Base-by-base conservation (phyloP, 2,797 vertebrate genomes). In the Choloepus didactylus region DNA sequence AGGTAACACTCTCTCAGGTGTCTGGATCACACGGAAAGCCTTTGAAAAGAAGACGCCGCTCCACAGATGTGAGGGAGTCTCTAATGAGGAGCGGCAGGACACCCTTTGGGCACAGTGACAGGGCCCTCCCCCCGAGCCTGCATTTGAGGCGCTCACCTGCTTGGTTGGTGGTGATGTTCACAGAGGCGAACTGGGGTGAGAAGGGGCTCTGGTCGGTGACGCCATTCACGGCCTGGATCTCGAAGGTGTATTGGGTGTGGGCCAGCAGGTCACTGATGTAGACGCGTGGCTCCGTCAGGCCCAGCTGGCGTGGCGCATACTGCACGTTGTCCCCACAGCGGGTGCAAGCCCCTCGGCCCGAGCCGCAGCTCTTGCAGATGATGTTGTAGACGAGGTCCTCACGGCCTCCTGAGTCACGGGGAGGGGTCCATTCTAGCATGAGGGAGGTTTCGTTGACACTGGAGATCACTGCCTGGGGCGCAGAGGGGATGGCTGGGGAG, bases 91-190 rank as follows among this genome's bases (percentile, higher is more conserved):
- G 2, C 2, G 27, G 15, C n/a, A 12, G 87, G 56, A 15, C 10
- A 5, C 51, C 64, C 23, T 3, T 3, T 0, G 10, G 31, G 12
- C 18, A 6, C 51, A 1, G 35, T 27, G 35, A 44, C 62, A 18
- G 66, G 60, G 35, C 9, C 2, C 16, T 12, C 0, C 21, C 59
- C 89, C 21, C 3, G 0, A 1, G 59, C 84, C 0, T 0, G 23
- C 25, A 1, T 8, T 2, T 5, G n/a, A 0, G 5, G 16, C 0
- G 64, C 99, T 99, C 98, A 99, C 99, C 99, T 0, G 99, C 99
- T 97, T 99, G 99, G 98, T 99, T 99, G 97, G 99, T 99, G 98
- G 99, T 99, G 98, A 99, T 99, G 97, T 99, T 99, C 95, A 99
- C 99, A 0, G 99, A 98, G 0, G 99, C 97, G 5, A 99, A 99